Evolutionary conservation across 2,888 invertebrate genomes (phyloP).

Genomic region (Drosophila paramelanica): DNA sequence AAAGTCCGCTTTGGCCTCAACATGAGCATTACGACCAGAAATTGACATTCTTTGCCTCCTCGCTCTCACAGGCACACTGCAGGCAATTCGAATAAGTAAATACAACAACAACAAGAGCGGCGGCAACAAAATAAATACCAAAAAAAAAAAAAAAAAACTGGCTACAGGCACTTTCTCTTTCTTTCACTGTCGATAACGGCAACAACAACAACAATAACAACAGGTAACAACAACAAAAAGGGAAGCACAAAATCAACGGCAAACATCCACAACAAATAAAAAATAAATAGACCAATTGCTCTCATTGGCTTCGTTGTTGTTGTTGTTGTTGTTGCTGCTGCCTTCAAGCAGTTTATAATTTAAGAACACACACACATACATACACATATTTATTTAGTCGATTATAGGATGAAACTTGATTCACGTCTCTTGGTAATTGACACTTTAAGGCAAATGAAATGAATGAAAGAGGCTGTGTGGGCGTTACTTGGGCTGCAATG

Average conservation of each 20-base stretch:
- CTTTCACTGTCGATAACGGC: conserved; percentile 79
- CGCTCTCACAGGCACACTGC: conserved; percentile 39
- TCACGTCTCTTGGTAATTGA: conserved; percentile 66
- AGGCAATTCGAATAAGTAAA: conserved; percentile 73
- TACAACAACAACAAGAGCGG: conserved; percentile 36
- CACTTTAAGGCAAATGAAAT: conserved; percentile 71
- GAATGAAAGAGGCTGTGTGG: conserved; percentile 23
- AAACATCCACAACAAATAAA: conserved; percentile 64
- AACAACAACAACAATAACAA: conserved; percentile 31
- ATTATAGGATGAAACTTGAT: conserved; percentile 35
- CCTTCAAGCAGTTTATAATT: conserved; percentile 73
- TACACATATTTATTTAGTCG: conserved; percentile 29
- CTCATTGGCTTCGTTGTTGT: conserved; percentile 24
- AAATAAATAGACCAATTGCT: conserved; percentile 74
- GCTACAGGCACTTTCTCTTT: conserved; percentile 83
- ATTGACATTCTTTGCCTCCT: conserved; percentile 81
- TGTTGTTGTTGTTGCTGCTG: conserved; percentile 26
- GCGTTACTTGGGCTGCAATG: conserved; percentile 25
- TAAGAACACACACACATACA: conserved; percentile 48
- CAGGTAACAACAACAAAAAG: conserved; percentile 52
- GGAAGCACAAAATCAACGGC: conserved; percentile 71
- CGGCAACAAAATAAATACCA: conserved; percentile 47
- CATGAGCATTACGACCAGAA: conserved; percentile 69
- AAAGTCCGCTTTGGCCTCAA: conserved; percentile 69
- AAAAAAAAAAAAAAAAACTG: conserved; percentile 59